Evolutionary conservation across 1,140 invertebrate species (phyloP).

Genomic region (Stegodyphus mimosarum): DNA sequence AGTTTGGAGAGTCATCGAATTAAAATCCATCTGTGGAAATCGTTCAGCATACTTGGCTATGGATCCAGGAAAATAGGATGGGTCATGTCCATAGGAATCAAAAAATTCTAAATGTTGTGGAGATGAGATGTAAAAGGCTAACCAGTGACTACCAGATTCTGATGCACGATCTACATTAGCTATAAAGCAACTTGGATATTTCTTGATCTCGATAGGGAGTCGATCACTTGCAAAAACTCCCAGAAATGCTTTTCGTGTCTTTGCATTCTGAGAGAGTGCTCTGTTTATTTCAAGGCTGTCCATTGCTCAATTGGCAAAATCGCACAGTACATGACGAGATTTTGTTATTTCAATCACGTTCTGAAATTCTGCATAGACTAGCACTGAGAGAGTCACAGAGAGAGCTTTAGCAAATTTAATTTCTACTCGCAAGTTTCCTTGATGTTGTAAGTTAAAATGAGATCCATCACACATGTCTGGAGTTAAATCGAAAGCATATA

Average conservation of each 20-base stretch:
- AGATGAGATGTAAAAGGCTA: not conserved
- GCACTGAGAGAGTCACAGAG: not conserved
- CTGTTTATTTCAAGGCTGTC: not conserved
- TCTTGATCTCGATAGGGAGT: not conserved
- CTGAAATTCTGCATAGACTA: conserved; percentile 4
- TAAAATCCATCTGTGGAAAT: not conserved
- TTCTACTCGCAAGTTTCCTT: conserved; percentile 1
- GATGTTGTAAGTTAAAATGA: conserved; percentile 4
- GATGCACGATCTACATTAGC: not conserved
- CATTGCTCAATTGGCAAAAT: not conserved
- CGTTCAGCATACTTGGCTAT: not conserved
- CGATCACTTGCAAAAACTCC: not conserved
- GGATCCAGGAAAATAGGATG: not conserved
- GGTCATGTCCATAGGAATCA: conserved; percentile 15
- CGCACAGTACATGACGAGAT: not conserved
- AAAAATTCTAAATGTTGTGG: not conserved
- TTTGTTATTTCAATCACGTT: conserved; percentile 3
- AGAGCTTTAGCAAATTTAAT: not conserved
- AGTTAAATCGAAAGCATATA: conserved; percentile 15
- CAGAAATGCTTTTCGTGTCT: not conserved
- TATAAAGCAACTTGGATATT: not conserved
- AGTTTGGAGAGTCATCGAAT: not conserved
- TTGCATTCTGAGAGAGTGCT: not conserved
- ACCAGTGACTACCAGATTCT: not conserved
- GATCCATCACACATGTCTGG: conserved; percentile 2